Base-by-base conservation (phyloP, 2,113 vertebrate species). In the Lepisosteus oculatus region DNA sequence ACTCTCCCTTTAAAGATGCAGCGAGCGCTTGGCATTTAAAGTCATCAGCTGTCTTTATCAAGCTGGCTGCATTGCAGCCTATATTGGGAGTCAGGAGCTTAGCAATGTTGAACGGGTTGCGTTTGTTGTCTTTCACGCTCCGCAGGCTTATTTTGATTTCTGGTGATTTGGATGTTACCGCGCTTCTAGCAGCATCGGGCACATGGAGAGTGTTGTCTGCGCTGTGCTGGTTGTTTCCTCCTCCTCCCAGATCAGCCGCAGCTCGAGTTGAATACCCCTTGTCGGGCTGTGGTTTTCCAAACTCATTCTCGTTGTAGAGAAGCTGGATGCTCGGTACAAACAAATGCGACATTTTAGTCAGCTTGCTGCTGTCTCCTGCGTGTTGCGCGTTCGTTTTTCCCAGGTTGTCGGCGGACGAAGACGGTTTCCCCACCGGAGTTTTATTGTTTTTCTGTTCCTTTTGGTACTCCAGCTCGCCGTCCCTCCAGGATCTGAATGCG, bases 401-500 rank as follows among this genome's bases (percentile, higher is more conserved):
- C 51, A 63, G 74, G 11, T 72, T 76, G 68, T 69, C 75, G 51
- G 66, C 3, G 63, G 70, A 70, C 55, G 77, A 61, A 13, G 47
- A 55, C 76, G 51, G 45, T 74, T 43, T 82, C 69, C 77, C 79
- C 76, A 74, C 77, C 8, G 55, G 63, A 55, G 69, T 85, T 86
- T 84, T 44, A 51, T 81, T 68, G 77, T 77, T 87, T 89, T 87
- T 86, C 76, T 76, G 88, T 65, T 93, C 93, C 80, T 84, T 86
- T 76, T 85, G 95, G 84, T 90, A 88, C 76, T 92, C 93, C 9
- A 91, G 84, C 85, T 96, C 95, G n/a, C 85, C 88, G 79, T 97
- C 96, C 84, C 89, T 95, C 97, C 97, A 98, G 7, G 93, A 93
- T 78, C 96, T 92, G 89, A 98, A 99, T 0, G 97, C 96, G 71